Evolutionary conservation across 1,140 invertebrate genomes (phyloP).

Genomic region (Lycorma delicatula): DNA sequence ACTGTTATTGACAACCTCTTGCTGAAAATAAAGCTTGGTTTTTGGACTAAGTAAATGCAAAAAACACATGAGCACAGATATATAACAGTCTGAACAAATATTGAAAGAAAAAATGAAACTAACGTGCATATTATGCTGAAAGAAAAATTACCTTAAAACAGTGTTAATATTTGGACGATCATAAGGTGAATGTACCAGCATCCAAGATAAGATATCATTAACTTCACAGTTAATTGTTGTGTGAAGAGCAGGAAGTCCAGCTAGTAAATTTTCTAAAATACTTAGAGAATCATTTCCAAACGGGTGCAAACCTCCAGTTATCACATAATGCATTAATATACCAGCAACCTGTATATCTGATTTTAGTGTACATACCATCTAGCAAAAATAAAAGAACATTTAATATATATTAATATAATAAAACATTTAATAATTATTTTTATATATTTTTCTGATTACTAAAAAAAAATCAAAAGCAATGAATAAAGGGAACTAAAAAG

Average conservation of each 20-base stretch:
- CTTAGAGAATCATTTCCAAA: not conserved
- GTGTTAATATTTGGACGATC: not conserved
- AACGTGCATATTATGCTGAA: too few species aligned
- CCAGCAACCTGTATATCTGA: not conserved
- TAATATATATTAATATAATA: not conserved
- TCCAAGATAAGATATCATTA: not conserved
- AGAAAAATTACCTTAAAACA: not conserved
- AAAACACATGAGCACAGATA: too few species aligned
- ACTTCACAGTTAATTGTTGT: slow-evolving; percentile 1
- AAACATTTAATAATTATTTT: too few species aligned
- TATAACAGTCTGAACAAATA: too few species aligned
- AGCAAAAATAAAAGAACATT: not conserved
- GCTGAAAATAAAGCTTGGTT: too few species aligned
- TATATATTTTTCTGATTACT: too few species aligned
- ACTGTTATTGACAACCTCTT: too few species aligned
- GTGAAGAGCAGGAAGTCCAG: not conserved
- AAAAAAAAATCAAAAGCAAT: too few species aligned
- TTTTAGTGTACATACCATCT: not conserved
- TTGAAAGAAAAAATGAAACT: too few species aligned
- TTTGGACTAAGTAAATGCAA: too few species aligned
- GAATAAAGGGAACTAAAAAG: too few species aligned
- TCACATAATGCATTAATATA: not conserved
- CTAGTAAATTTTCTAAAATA: not conserved
- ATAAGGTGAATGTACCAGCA: not conserved
- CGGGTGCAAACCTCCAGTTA: not conserved